These are phyloP conservation scores for Mnemiopsis leidyi DNA, from an alignment of 37 sponge, comb jelly and placozoan species.

Conservation along the genomic window DNA sequence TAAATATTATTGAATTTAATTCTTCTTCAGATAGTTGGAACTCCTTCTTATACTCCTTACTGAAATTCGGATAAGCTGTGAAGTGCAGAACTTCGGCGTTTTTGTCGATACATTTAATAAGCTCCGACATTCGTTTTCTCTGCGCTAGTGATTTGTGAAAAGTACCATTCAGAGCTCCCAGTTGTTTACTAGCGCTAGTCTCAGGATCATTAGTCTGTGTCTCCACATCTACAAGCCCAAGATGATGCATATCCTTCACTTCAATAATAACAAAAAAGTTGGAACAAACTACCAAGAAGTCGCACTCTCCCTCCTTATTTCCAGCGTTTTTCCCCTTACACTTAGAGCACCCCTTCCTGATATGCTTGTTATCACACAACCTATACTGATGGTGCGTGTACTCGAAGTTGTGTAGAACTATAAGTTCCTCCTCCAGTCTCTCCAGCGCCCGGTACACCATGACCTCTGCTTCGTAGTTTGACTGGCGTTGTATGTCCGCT, in stretches of 20 bases:
- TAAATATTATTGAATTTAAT: neutral
- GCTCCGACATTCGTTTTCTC: neutral
- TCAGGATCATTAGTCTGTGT: neutral
- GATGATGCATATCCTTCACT: neutral
- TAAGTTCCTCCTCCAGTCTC: neutral
- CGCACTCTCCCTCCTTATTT: neutral
- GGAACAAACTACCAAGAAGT: neutral
- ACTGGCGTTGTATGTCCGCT: neutral
- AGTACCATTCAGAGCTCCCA: neutral
- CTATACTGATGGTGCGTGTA: neutral
- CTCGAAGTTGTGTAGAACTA: conserved; percentile 8
- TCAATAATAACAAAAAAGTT: neutral
- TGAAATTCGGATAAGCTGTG: neutral
- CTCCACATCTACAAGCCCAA: neutral
- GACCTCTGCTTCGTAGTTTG: conserved; percentile 4
- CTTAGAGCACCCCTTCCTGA: neutral
- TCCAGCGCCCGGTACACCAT: neutral
- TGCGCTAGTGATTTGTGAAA: neutral
- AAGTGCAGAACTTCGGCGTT: neutral
- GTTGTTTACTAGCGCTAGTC: neutral
- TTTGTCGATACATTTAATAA: neutral
- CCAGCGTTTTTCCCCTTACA: neutral
- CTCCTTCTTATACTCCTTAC: neutral
- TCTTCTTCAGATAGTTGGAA: neutral
- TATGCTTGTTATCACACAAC: neutral